Conservation (phyloP, 2,113 vertebrate species). For the Lophius piscatorius region DNA sequence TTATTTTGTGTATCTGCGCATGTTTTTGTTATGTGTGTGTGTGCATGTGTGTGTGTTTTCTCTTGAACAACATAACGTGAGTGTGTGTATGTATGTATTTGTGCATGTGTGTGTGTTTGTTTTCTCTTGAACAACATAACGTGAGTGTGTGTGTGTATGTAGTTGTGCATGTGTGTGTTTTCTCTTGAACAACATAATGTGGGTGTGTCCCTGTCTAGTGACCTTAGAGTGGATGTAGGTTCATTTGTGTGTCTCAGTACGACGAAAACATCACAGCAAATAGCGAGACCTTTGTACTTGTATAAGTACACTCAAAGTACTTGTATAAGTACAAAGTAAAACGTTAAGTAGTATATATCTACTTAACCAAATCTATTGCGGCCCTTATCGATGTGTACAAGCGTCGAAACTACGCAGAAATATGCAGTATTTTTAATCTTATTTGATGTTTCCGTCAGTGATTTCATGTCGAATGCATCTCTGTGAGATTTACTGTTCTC, state of each 20-base stretch:
- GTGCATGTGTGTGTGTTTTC: conserved; percentile 7
- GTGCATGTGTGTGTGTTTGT: too few relatives aligned
- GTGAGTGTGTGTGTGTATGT: conserved; percentile 28
- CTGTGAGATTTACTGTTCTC: background rate
- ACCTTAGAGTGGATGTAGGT: conserved; percentile 20
- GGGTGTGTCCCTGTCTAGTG: too few relatives aligned
- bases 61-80: too few relatives aligned
- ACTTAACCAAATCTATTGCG: conserved; percentile 10
- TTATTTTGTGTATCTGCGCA: conserved; percentile 28
- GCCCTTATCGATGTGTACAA: conserved; percentile 5
- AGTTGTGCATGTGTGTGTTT: too few relatives aligned
- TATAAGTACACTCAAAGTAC: too few relatives aligned
- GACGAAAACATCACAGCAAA: conserved; percentile 50
- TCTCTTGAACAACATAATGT: too few relatives aligned
- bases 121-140: too few relatives aligned
- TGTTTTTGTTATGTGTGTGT: conserved; percentile 5
- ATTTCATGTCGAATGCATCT: background rate
- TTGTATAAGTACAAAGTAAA: too few relatives aligned
- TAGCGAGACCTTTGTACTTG: conserved; percentile 23
- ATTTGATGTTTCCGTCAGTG: background rate
- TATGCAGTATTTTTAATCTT: background rate
- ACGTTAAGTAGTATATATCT: too few relatives aligned
- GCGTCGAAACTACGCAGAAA: background rate
- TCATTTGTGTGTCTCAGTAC: conserved; percentile 4
- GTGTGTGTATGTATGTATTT: conserved; percentile 25